Base-by-base conservation (phyloP, 2,888 invertebrate genomes). In the Argyra leucocephala region DNA sequence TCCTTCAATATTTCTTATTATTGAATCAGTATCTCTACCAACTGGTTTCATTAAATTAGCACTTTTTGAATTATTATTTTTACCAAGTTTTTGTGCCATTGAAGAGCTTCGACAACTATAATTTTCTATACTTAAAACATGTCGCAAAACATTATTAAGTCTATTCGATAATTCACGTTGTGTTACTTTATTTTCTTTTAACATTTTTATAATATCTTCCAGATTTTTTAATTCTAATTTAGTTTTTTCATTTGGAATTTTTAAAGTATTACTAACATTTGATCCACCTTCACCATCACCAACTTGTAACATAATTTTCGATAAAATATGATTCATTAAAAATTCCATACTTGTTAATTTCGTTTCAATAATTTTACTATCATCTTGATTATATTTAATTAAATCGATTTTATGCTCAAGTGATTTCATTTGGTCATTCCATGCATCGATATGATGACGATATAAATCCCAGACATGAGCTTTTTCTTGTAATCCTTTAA, bases 401-500 rank as follows among this genome's bases (percentile, higher is more conserved):
- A 82, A 75, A 66, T 80, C 80, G 23, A 83, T 74, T 74, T 83
- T 83, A 67, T 80, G 78, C 71, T 83, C 83, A 12, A 82, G 72
- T 2, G 80, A 75, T 67, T 81, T 80, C 66, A 83, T 78, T 69
- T 82, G 82, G 57, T 82, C 82, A 67, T 82, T 83, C 83, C 83
- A 83, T 0, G 82, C 80, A 21, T 81, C 76, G 58, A 83, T 80
- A 70, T 83, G 83, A 68, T 82, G 79, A 68, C 82, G 81, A 71
- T 83, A 82, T 31, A 82, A 82, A 64, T 82, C 81, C 83, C 83
- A 83, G 4, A 80, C 80, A 67, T 82, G 82, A 0, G 82, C 81
- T 63, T 82, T 78, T 69, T 82, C 82, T 70, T 76, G 81, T 24
- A 83, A 73, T 68, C 77, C 76, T 69, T 81, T 80, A 26, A 83